Base-by-base conservation (phyloP, 1,140 invertebrate genomes). In the Nixonia krombeini region DNA sequence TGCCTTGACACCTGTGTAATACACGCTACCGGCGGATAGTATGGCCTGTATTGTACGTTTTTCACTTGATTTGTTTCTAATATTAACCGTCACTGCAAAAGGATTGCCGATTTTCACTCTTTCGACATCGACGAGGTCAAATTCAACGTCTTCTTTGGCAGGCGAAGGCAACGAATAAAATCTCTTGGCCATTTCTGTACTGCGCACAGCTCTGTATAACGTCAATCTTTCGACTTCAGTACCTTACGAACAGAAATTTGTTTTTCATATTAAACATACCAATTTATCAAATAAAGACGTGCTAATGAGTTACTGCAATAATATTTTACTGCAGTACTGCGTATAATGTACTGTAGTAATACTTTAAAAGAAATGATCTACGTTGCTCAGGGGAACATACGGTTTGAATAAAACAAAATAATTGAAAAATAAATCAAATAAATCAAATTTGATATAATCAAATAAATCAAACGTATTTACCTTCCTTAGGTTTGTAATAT, bases 401-500 rank as follows among this genome's bases (percentile, higher is more conserved):
- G n/a, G n/a, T n/a, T n/a, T n/a, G n/a, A n/a, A n/a, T n/a, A n/a
- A n/a, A n/a, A n/a, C n/a, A n/a, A n/a, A n/a, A n/a, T n/a, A n/a
- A n/a, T n/a, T n/a, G n/a, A n/a, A n/a, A n/a, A n/a, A n/a, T n/a
- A n/a, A n/a, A n/a, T n/a, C n/a, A n/a, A n/a, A n/a, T n/a, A n/a
- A n/a, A n/a, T n/a, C 12, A 8, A 40, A 31, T 37, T 45, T 40
- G 2, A 21, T n/a, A n/a, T n/a, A 21, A 3, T 21, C 6, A 2
- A 21, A 21, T 21, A 3, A 6, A 21, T 21, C 6, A 21, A 21
- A 21, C 6, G 6, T 21, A 21, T 21, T 21, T 21, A 89, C 89
- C 92, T 86, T 94, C 93, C 41, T 86, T 83, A 23, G 89, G 85
- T 83, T 96, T 96, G 81, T 96, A 96, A 16, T 87, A 73, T 1